phyloP scores from a whole-genome alignment of 2,797 vertebrate species.

The Denticeps clupeoides region DNA sequence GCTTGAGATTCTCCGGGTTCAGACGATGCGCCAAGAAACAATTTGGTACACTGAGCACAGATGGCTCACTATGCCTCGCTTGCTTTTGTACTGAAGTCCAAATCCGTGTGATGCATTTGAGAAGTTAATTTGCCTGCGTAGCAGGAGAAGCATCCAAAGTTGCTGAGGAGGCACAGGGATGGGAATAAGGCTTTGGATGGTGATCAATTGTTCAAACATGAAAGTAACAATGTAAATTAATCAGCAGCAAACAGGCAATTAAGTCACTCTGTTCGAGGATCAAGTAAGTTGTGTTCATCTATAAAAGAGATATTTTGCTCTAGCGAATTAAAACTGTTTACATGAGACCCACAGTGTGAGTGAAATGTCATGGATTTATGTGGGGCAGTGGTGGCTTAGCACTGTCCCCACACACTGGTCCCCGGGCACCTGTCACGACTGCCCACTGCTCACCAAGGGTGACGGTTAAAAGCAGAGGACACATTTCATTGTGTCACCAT shows the following conservation, averaged over 20 bases:
- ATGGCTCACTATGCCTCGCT: neutral
- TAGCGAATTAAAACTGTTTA: too few species aligned
- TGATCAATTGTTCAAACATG: slow-evolving; percentile 22
- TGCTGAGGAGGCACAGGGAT: neutral
- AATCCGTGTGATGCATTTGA: neutral
- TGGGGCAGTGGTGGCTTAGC: too few species aligned
- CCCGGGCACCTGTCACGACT: too few species aligned
- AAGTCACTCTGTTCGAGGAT: too few species aligned
- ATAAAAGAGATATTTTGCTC: too few species aligned
- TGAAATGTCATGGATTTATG: too few species aligned
- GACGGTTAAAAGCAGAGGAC: too few species aligned
- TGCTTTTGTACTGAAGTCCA: neutral
- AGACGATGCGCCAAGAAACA: neutral
- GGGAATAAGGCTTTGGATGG: slow-evolving; percentile 13
- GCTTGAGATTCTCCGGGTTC: neutral
- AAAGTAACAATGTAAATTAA: slow-evolving; percentile 21
- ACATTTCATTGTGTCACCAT: too few species aligned
- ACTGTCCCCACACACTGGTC: too few species aligned
- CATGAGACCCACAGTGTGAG: too few species aligned
- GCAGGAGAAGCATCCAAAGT: neutral
- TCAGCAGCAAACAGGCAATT: slow-evolving; percentile 24
- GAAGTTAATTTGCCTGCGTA: neutral
- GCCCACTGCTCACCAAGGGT: too few species aligned
- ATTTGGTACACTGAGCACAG: neutral
- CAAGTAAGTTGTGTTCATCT: too few species aligned